phyloP scores from a whole-genome alignment of 2,888 invertebrate genomes.

The Platerodrilus igneus region DNA sequence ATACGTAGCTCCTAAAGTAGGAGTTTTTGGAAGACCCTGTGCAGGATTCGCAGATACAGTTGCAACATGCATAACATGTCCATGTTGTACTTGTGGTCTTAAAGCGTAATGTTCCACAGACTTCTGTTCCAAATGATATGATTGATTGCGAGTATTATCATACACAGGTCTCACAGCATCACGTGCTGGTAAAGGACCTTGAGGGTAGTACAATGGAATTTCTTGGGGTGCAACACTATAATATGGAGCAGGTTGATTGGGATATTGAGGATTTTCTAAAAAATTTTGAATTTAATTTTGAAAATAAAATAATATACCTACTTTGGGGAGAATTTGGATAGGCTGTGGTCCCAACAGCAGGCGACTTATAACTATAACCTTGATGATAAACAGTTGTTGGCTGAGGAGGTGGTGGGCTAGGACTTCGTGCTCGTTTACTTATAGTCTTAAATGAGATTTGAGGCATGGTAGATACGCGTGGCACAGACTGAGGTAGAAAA shows the following conservation, averaged over 20 bases:
- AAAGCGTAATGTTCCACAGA: conserved; percentile 44
- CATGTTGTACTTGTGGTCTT: conserved; percentile 47
- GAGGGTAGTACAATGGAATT: conserved; percentile 46
- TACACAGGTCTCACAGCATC: conserved; percentile 42
- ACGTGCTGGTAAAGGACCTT: conserved; percentile 33
- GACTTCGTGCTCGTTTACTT: conserved; percentile 62
- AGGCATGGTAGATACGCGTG: conserved; percentile 38
- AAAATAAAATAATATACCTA: conserved; percentile 45
- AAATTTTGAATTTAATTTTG: conserved; percentile 26
- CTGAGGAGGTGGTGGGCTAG: conserved; percentile 60
- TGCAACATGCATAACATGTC: conserved; percentile 55
- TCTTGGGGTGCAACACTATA: conserved; percentile 52
- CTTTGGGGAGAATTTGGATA: conserved; percentile 58
- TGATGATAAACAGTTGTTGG: conserved; percentile 51
- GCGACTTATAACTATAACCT: conserved; percentile 53
- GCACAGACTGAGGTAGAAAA: conserved; percentile 53
- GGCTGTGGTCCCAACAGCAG: conserved; percentile 49
- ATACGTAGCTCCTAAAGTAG: conserved; percentile 81
- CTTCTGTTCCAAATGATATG: conserved; percentile 45
- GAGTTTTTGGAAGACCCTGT: conserved; percentile 63
- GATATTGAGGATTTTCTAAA: conserved; percentile 53
- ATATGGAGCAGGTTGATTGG: conserved; percentile 50
- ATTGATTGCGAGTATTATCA: conserved; percentile 39
- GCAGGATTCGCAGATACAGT: conserved; percentile 55
- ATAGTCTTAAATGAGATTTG: conserved; percentile 50